Evolutionary conservation across 2,797 vertebrate species (phyloP), one percentile per base, ranked within the genome.

Genomic region (Neosilurus mollespiculum): DNA sequence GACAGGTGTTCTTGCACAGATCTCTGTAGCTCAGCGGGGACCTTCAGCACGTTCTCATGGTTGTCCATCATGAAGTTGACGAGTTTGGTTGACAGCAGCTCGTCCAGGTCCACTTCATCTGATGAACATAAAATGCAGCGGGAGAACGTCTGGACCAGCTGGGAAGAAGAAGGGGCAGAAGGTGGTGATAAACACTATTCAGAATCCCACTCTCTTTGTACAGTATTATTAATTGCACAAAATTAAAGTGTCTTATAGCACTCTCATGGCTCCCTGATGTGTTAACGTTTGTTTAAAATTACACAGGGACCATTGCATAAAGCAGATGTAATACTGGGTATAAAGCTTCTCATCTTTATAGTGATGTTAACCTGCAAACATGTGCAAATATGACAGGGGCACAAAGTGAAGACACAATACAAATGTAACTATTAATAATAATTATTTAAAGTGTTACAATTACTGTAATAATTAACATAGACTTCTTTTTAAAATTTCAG

Each of bases 41-140:
- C 94, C 78, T 93, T 95, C 88, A 99, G 93, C 87, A 97, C 95
- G 51, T 94, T 92, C 84, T 92, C 93, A 83, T 95, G 94, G 90
- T 97, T 95, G 89, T 98, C 96, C 95, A 98, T 95, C 91, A 99
- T 95, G 90, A 97, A 99, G 4, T 94, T 96, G 34, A 98, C 96
- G 87, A 99, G 90, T 88, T 96, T 97, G 87, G 96, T 95, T 87
- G 97, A 95, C 83, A 99, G 93, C 64, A 99, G 93, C 87, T 99
- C 97, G 87, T 98, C 97, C 92, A 99, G 88, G 86, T 99, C 98
- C 88, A 96, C 94, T 88, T 99, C 98, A 81, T 97, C 97, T 30
- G 94, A 95, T 34, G 98, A 99, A 83, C 96, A 94, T 87, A 99
- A 95, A 86, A 99, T 96, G 84, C 95, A 97, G 67, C 83, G 95